A percentile compares a stretch with the other conserved stretches of the same genome.
phyloP scores from a whole-genome alignment of 1,140 invertebrate species.

The Aricia agestis region DNA sequence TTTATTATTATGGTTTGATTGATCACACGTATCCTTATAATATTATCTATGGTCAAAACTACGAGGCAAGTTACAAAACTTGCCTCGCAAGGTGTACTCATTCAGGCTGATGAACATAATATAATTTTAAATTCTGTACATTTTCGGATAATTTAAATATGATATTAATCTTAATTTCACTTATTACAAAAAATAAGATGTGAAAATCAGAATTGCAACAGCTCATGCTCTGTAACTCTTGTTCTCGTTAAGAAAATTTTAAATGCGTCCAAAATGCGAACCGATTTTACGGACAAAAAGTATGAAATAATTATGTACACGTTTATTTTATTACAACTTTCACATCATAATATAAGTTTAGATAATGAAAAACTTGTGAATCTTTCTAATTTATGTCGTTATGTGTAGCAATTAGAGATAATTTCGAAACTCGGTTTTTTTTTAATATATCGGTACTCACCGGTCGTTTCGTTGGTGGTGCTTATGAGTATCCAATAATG shows the following conservation, averaged over 20 bases:
- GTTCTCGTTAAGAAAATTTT: not conserved
- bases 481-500: not conserved
- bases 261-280: not conserved
- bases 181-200: not conserved
- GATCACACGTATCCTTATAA: no score
- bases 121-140: no score
- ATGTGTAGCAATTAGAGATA: not conserved
- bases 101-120: no score
- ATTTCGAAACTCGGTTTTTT: not conserved
- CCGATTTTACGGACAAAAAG: not conserved
- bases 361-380: slow-evolving; percentile 8
- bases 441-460: not conserved
- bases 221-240: not conserved
- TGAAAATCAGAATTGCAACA: not conserved
- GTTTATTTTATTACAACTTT: slow-evolving; percentile 10
- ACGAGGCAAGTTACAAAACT: no score
- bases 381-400: slow-evolving; percentile 11
- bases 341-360: not conserved
- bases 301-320: slow-evolving; percentile 3
- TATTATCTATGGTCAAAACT: no score
- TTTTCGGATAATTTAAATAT: no score
- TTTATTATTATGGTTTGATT: no score
- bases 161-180: no score
- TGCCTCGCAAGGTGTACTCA: no score
- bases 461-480: not conserved